A percentile compares a stretch with the other conserved stretches of the same genome.
These are phyloP conservation scores for Limonius californicus DNA, from an alignment of 1,140 invertebrate species.

Conservation along the genomic window DNA sequence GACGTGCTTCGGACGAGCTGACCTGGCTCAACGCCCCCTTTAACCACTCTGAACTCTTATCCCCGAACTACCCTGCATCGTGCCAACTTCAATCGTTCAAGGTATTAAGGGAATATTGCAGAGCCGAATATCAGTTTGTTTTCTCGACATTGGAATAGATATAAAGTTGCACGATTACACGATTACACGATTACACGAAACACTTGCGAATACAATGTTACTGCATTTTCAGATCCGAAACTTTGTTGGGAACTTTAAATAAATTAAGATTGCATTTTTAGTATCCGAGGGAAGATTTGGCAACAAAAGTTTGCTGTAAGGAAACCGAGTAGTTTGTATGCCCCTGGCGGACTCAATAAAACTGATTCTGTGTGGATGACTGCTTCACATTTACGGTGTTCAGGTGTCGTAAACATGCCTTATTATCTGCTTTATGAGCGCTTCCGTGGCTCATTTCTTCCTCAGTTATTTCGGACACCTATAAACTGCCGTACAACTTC, in stretches of 20 bases:
- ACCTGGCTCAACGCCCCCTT: slow-evolving; percentile 13
- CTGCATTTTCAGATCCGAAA: not conserved
- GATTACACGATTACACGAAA: not conserved
- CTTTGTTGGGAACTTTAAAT: not conserved
- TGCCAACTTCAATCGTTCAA: slow-evolving; percentile 9
- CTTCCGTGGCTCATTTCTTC: slow-evolving; percentile 29
- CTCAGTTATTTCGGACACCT: slow-evolving; percentile 30
- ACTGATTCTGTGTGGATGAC: slow-evolving; percentile 35
- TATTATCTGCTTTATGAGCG: slow-evolving; percentile 40
- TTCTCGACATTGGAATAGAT: not conserved
- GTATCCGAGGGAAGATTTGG: not conserved
- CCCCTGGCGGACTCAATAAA: slow-evolving; percentile 27
- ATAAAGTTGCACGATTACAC: not conserved
- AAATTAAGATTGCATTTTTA: not conserved
- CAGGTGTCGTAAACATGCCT: slow-evolving; percentile 42
- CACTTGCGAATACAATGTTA: not conserved
- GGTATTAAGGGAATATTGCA: slow-evolving; percentile 2
- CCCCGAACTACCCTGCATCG: slow-evolving; percentile 5
- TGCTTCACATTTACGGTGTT: slow-evolving; percentile 30
- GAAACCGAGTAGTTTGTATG: not conserved
- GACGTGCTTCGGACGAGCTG: slow-evolving; percentile 8
- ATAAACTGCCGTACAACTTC: slow-evolving; percentile 27
- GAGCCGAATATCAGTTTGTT: not conserved
- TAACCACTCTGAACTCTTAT: slow-evolving; percentile 6
- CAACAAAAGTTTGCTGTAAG: not conserved